Evolutionary conservation across 2,888 invertebrate species (phyloP).

Genomic region (Nesidiocoris tenuis): DNA sequence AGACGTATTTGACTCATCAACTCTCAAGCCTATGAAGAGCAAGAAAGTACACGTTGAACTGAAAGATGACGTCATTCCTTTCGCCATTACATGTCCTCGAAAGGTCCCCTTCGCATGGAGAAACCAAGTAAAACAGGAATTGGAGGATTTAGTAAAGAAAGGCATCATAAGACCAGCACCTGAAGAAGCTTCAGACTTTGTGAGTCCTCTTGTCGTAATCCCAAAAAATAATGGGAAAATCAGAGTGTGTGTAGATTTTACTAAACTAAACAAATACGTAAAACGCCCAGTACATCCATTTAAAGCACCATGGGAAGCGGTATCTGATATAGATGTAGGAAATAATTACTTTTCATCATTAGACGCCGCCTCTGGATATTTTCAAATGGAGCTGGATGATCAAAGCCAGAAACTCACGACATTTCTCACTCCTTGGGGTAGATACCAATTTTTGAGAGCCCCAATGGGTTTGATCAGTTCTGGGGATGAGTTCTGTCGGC

Average conservation of each 20-base stretch:
- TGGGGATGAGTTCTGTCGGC: no score
- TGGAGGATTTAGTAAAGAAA: neutral
- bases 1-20: conserved; percentile 7
- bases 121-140: neutral
- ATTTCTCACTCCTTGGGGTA: neutral
- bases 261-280: neutral
- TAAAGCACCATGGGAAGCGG: neutral
- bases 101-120: neutral
- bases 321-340: neutral
- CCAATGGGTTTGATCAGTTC: no score
- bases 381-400: neutral
- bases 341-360: neutral
- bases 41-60: neutral
- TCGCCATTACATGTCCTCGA: neutral
- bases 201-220: neutral
- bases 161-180: neutral
- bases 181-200: conserved; percentile 7
- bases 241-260: neutral
- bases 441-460: no score
- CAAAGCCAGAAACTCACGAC: neutral
- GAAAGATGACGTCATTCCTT: neutral
- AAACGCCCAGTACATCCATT: neutral
- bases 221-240: conserved; percentile 10
- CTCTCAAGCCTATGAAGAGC: conserved; percentile 1
- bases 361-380: no score